A percentile compares a stretch with the other conserved stretches of the same genome.
These are phyloP conservation scores for Euplagia quadripunctaria DNA, from an alignment of 2,888 invertebrate species.

Conservation along the genomic window DNA sequence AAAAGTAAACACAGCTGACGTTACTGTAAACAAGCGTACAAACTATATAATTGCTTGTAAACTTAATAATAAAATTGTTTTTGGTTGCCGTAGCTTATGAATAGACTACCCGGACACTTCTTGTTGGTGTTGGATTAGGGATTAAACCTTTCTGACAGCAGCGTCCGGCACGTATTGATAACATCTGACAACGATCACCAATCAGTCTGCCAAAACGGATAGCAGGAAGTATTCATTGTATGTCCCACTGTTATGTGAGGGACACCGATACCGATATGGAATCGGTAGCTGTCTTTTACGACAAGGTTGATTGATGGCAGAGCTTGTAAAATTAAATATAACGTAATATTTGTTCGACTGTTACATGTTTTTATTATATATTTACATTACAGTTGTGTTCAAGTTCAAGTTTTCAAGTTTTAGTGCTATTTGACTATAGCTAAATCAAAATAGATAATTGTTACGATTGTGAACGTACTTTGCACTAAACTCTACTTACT, in stretches of 20 bases:
- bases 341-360: background rate
- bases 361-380: background rate
- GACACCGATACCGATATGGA: too few species aligned
- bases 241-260: constrained; percentile 4
- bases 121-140: constrained; percentile 15
- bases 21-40: constrained; percentile 34
- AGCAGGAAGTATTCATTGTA: constrained; percentile 20
- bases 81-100: constrained; percentile 7
- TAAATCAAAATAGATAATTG: background rate
- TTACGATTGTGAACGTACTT: background rate
- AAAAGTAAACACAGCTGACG: constrained; percentile 34
- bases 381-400: background rate
- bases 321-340: background rate
- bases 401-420: background rate
- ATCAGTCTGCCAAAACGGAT: constrained; percentile 21
- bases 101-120: constrained; percentile 13
- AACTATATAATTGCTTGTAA: constrained; percentile 12
- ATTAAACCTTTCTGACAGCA: constrained; percentile 13
- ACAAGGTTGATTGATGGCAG: constrained; percentile 11
- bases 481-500: background rate
- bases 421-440: background rate
- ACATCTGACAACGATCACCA: constrained; percentile 19
- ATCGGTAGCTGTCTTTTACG: constrained; percentile 12
- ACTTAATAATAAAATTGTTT: constrained; percentile 28
- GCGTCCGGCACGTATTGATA: constrained; percentile 22